phyloP scores from a whole-genome alignment of 2,888 invertebrate genomes.

The Cacoxenus indagator region DNA sequence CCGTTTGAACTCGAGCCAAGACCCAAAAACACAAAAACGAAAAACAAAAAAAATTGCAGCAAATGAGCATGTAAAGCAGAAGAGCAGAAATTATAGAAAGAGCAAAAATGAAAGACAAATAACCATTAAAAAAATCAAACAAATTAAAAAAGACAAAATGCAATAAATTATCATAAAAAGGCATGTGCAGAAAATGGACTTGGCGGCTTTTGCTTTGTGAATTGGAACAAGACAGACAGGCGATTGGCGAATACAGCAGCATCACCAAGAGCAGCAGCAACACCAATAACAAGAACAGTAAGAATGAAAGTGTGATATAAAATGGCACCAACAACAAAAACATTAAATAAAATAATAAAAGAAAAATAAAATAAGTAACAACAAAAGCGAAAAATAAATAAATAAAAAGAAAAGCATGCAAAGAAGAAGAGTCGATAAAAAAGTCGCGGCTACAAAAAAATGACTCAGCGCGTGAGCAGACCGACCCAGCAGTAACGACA shows the following conservation, averaged over 20 bases:
- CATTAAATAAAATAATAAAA: neutral
- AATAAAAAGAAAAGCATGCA: neutral
- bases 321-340: neutral
- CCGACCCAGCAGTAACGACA: constrained; percentile 29
- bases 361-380: neutral
- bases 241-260: neutral
- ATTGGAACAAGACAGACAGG: too few species aligned
- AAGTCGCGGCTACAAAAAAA: constrained; percentile 31
- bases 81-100: too few species aligned
- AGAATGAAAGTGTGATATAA: neutral
- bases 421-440: too few species aligned
- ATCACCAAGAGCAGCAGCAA: constrained; percentile 29
- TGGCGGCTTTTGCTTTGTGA: neutral
- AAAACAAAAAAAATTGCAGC: too few species aligned
- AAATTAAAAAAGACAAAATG: constrained; percentile 34
- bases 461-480: constrained; percentile 22
- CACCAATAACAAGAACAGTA: neutral
- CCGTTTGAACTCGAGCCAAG: too few species aligned
- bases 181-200: constrained; percentile 13
- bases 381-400: constrained; percentile 1
- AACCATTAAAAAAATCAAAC: too few species aligned
- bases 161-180: constrained; percentile 55
- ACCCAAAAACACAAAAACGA: too few species aligned
- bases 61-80: too few species aligned
- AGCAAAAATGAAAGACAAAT: too few species aligned